These are phyloP conservation scores for Trilocha varians DNA, from an alignment of 2,888 invertebrate species.

Conservation along the genomic window DNA sequence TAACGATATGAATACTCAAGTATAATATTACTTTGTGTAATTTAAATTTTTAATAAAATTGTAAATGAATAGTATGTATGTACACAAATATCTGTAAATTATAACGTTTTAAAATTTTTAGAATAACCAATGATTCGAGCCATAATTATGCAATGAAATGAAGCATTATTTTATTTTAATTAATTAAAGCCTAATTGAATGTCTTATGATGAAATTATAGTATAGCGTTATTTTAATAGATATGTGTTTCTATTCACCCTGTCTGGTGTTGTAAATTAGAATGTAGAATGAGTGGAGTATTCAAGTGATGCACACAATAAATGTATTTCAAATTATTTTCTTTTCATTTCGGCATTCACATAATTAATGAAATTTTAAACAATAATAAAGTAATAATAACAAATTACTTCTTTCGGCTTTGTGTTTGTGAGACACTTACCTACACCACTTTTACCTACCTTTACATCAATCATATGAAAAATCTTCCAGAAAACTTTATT, in stretches of 20 bases:
- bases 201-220: conserved; percentile 59
- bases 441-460: too few relatives aligned
- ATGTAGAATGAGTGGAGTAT: conserved; percentile 48
- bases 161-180: not conserved
- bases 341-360: too few relatives aligned
- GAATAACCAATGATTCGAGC: conserved; percentile 53
- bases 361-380: too few relatives aligned
- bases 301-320: conserved; percentile 68
- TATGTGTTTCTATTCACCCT: conserved; percentile 37
- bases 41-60: conserved; percentile 21
- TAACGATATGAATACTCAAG: conserved; percentile 6
- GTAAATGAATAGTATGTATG: conserved; percentile 23
- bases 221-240: conserved; percentile 42
- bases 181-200: conserved; percentile 59
- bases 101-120: conserved; percentile 21
- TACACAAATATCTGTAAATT: conserved; percentile 33
- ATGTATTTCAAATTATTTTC: conserved; percentile 58
- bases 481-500: too few relatives aligned
- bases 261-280: conserved; percentile 59
- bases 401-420: too few relatives aligned
- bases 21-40: conserved; percentile 8
- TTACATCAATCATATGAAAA: too few relatives aligned
- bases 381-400: too few relatives aligned
- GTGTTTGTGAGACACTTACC: too few relatives aligned
- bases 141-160: conserved; percentile 38